Base-by-base conservation (phyloP, 2,888 invertebrate species). In the Falcaria lacertinaria region DNA sequence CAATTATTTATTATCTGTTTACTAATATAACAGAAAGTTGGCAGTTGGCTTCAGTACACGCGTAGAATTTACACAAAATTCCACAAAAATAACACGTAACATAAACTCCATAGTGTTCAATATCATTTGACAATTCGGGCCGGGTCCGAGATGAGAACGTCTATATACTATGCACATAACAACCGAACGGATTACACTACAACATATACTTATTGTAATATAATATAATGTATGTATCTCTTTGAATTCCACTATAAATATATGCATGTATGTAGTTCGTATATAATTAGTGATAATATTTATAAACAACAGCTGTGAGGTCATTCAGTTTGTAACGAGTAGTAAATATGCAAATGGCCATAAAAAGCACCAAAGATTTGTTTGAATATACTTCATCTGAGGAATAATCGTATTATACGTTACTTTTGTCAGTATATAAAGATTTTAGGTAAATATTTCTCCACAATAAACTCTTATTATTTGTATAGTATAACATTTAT, bases 401-500 rank as follows among this genome's bases (percentile, higher is more conserved):
- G 74, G 75, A 28, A 74, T 71, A 72, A 63, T 64, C 70, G 70
- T 70, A 74, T 69, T 70, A 57, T 28, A 28, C 28, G 74, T 80
- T 80, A 80, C 73, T 79, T 80, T 78, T 71, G 74, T 78, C 54
- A 65, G 73, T 62, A 78, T 74, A 78, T 77, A 82, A 80, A 80
- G 69, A 70, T 67, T 76, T 80, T 80, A 80, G 73, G 82, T 87
- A 86, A 87, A 87, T 86, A 86, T 80, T 83, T 83, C 72, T 83
- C 78, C 80, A 74, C 77, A 79, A 82, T 85, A 85, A 85, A 86
- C 80, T 87, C 85, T 86, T 80, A 85, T 77, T 77, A 76, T 78
- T 70, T 76, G 80, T 86, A 84, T 74, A 77, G 73, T 73, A 28
- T 28, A 28, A 28, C 28, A 28, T 28, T 66, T 28, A 28, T 28